A percentile compares a stretch with the other conserved stretches of the same genome.
phyloP scores from a whole-genome alignment of 1,140 invertebrate genomes.

The Platorchestia sp. region DNA sequence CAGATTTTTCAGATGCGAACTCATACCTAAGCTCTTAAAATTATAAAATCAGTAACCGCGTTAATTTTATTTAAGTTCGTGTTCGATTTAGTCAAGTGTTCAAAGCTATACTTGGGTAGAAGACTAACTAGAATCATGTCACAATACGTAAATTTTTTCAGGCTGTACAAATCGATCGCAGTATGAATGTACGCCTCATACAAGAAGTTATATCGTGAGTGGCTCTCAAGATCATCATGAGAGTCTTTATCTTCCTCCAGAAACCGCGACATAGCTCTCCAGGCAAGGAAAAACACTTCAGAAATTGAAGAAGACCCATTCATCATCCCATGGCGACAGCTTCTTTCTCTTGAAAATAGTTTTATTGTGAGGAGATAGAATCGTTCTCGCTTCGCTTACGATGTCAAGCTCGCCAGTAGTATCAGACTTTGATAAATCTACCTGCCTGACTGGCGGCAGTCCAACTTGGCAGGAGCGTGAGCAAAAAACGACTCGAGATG shows the following conservation, averaged over 20 bases:
- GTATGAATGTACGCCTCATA: no score
- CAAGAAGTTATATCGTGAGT: not conserved
- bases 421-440: not conserved
- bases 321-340: not conserved
- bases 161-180: no score
- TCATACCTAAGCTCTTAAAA: no score
- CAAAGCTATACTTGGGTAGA: no score
- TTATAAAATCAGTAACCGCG: no score
- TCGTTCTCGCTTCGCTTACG: not conserved
- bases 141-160: not conserved
- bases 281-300: not conserved
- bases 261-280: not conserved
- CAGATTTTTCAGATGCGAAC: no score
- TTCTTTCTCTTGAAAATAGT: not conserved
- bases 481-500: not conserved
- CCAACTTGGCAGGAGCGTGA: not conserved
- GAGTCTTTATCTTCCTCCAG: not conserved
- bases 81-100: no score
- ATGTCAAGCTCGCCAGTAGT: not conserved
- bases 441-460: not conserved
- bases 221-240: not conserved
- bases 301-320: conserved; percentile 8
- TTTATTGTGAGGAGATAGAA: not conserved
- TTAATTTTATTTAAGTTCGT: no score
- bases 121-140: no score